Evolutionary conservation across 2,888 invertebrate species (phyloP).

Genomic region (Glyphotaelius pellucidus): DNA sequence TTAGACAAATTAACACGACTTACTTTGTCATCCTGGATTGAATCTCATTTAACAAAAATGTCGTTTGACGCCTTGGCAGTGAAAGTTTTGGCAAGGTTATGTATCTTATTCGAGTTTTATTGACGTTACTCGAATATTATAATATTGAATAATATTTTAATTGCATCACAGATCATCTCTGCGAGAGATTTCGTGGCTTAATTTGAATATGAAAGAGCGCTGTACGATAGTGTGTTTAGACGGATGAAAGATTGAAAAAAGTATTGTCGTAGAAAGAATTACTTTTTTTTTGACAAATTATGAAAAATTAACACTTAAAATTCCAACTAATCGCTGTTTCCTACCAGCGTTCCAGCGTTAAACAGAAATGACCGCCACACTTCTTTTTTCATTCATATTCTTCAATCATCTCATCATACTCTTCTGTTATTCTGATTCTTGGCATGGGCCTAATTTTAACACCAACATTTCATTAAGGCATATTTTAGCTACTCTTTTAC

Average conservation of each 20-base stretch:
- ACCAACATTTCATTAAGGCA: too few relatives aligned
- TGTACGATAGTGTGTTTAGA: background rate
- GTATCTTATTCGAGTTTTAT: background rate
- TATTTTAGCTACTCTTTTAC: too few relatives aligned
- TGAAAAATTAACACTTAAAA: background rate
- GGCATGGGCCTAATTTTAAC: too few relatives aligned
- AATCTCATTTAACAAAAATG: background rate
- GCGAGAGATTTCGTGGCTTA: background rate
- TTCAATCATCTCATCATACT: too few relatives aligned
- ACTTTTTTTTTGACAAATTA: too few relatives aligned
- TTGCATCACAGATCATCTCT: background rate
- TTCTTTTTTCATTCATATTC: too few relatives aligned
- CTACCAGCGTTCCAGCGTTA: too few relatives aligned
- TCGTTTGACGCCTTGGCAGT: conserved; percentile 4
- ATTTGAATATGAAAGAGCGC: background rate
- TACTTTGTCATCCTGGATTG: background rate
- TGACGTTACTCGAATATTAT: background rate
- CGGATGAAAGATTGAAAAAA: too few relatives aligned
- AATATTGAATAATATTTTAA: conserved; percentile 2
- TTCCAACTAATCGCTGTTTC: background rate
- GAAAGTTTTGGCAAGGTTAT: conserved; percentile 25
- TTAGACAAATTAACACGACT: conserved; percentile 17
- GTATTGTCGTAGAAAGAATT: too few relatives aligned
- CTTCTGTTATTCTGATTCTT: too few relatives aligned
- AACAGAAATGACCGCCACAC: too few relatives aligned